Percentiles rank a stretch among this genome's conserved stretches.
These are phyloP conservation scores for Drosophila austrosaltans DNA, from an alignment of 2,888 invertebrate genomes.

Conservation along the genomic window DNA sequence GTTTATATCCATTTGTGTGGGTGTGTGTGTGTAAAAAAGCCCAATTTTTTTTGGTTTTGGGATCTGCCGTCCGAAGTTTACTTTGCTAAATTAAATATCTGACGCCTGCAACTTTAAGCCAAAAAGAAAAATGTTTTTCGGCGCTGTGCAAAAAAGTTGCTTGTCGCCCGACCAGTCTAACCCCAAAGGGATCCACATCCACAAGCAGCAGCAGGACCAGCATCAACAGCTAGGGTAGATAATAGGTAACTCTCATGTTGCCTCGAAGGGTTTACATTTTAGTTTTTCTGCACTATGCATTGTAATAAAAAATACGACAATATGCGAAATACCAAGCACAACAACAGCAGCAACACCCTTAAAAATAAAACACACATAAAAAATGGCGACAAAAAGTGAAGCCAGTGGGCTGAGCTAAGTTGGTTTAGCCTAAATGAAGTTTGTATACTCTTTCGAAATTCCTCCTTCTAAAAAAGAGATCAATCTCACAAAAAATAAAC, in stretches of 20 bases:
- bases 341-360: constrained; percentile 38
- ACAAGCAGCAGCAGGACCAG: background rate
- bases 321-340: constrained; percentile 47
- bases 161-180: constrained; percentile 32
- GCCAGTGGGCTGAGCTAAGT: constrained; percentile 34
- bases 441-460: background rate
- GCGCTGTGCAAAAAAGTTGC: constrained; percentile 46
- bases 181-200: background rate
- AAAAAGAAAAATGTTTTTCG: constrained; percentile 71
- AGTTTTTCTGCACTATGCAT: constrained; percentile 64
- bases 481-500: no score
- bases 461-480: no score
- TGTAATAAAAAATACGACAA: constrained; percentile 73
- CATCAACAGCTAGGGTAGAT: constrained; percentile 40
- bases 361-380: constrained; percentile 16
- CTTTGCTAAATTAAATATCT: constrained; percentile 12
- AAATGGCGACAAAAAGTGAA: constrained; percentile 32
- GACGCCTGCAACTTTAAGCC: constrained; percentile 55
- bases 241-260: constrained; percentile 71
- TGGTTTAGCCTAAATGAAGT: background rate
- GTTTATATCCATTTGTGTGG: constrained; percentile 8
- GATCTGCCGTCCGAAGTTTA: constrained; percentile 1
- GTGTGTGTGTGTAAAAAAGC: constrained; percentile 36
- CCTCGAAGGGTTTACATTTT: constrained; percentile 70
- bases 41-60: constrained; percentile 53